phyloP scores from a whole-genome alignment of 2,888 invertebrate genomes.

The Stenolophus ochropezus region DNA sequence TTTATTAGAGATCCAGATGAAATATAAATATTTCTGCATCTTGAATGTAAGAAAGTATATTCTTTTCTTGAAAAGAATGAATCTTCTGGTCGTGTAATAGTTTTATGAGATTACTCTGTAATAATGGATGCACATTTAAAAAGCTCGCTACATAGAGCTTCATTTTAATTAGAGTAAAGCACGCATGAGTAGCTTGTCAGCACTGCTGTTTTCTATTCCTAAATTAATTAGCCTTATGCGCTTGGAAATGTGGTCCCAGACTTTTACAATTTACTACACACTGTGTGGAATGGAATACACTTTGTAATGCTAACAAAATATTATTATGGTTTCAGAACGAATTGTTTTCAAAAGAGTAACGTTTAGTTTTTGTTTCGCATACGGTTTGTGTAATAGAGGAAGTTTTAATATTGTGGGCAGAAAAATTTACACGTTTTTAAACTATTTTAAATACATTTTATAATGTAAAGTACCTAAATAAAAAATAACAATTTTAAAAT shows the following conservation, averaged over 20 bases:
- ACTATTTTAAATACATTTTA: no score
- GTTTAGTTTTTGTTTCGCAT: neutral
- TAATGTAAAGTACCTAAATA: no score
- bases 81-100: neutral
- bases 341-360: neutral
- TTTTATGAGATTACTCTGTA: neutral
- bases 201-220: constrained; percentile 18
- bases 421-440: no score
- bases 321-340: neutral
- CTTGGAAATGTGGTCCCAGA: neutral
- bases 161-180: constrained; percentile 25
- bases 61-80: no score
- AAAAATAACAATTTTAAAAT: no score
- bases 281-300: neutral
- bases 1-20: no score
- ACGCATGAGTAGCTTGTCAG: constrained; percentile 1
- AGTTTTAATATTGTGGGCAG: no score
- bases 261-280: neutral
- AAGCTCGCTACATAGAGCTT: neutral
- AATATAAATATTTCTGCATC: no score
- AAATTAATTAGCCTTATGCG: constrained; percentile 15
- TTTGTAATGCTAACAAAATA: neutral
- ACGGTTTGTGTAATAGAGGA: neutral
- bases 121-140: constrained; percentile 16
- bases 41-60: no score